Base-by-base conservation (phyloP, 2,797 vertebrate genomes). In the Diplodus sargus region DNA sequence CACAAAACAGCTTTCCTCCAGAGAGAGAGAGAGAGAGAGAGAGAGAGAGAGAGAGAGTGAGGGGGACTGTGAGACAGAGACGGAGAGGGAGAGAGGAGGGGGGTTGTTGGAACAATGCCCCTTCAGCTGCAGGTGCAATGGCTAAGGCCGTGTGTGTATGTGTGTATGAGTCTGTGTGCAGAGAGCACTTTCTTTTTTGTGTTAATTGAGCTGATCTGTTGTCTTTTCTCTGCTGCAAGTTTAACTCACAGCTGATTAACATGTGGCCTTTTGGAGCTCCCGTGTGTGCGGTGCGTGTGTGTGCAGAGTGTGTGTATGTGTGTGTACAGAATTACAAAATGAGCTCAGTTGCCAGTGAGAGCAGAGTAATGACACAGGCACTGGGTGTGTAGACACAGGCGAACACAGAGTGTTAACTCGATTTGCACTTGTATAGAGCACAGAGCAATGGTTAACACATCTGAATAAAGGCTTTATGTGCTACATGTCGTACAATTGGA, bases 171-270 rank as follows among this genome's bases (percentile, higher is more conserved):
- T 90, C 90, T 87, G 87, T 84, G 90, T 74, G 57, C 28, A 69
- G 65, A 52, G 77, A 88, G 82, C 81, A 84, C 91, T 95, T 93
- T 91, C 93, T 95, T 95, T 95, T 95, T 95, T 94, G 95, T 95
- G 95, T 94, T 95, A 94, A 95, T 94, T 94, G 93, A 94, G 94
- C 92, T 94, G 94, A 94, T 93, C 91, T 94, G 92, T 95, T 95
- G 93, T 95, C 92, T 94, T 92, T 93, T 93, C 87, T 90, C 83
- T 86, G 85, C 90, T 88, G 92, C 90, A 92, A 95, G 91, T 94
- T 93, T 91, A 94, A 94, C 92, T 93, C 93, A 85, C 90, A 89
- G 89, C 93, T 94, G 91, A 95, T 95, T 95, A 94, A 94, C 94
- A 94, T 95, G 92, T 93, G 94, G 90, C 94, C 93, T 93, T 95